Conservation (phyloP, 37 sponge, comb jelly and placozoan genomes). For the Beroe forskalii region DNA sequence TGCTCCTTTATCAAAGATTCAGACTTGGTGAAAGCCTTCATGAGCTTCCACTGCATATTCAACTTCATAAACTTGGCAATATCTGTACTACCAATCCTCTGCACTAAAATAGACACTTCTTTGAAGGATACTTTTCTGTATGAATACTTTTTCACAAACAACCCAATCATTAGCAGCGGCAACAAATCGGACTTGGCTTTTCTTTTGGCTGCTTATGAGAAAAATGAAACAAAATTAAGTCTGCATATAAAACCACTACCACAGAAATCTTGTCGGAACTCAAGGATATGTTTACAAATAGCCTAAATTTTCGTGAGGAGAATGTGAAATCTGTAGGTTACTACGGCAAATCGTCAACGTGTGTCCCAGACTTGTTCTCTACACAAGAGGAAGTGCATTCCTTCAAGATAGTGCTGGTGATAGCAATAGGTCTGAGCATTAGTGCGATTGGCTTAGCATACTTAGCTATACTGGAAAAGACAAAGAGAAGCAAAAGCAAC, state of each 20-base stretch:
- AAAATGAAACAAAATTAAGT: neutral
- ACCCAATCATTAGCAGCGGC: neutral
- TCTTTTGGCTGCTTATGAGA: neutral
- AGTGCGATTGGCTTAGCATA: neutral
- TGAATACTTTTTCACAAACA: neutral
- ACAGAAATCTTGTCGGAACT: neutral
- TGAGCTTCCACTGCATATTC: neutral
- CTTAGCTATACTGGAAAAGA: neutral
- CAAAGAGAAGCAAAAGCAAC: neutral
- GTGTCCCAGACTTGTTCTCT: conserved; percentile 24
- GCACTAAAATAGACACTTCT: neutral
- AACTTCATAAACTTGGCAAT: neutral
- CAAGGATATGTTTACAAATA: neutral
- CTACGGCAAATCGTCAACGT: conserved; percentile 15
- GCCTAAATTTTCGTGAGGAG: neutral
- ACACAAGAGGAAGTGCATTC: neutral
- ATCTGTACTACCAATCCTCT: neutral
- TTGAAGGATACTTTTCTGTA: neutral
- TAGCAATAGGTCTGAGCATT: neutral
- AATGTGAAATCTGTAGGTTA: neutral
- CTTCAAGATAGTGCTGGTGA: neutral
- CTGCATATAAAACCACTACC: neutral
- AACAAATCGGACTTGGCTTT: neutral
- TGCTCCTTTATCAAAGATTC: neutral
- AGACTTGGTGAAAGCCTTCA: neutral